Conservation (phyloP, 2,113 vertebrate genomes). For the Pygoscelis adeliae region DNA sequence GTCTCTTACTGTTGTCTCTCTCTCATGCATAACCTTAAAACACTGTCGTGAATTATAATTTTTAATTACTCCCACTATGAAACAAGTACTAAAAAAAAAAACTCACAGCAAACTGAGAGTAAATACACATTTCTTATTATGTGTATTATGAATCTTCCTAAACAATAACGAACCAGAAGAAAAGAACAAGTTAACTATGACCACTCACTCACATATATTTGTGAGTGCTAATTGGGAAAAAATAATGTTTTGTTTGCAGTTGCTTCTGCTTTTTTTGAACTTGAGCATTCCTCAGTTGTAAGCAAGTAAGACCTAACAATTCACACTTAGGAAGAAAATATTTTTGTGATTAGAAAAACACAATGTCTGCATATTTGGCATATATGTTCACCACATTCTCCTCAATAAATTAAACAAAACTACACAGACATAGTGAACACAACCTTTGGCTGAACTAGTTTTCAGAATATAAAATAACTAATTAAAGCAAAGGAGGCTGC, state of each 20-base stretch:
- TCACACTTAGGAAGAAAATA: conserved; percentile 50
- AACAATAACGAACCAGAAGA: not conserved
- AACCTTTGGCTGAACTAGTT: conserved; percentile 57
- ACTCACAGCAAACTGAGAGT: not conserved
- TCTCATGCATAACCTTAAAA: not conserved
- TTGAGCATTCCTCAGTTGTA: not conserved
- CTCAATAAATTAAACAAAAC: conserved; percentile 49
- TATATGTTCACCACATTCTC: conserved; percentile 23
- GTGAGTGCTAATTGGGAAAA: not conserved
- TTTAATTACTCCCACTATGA: not conserved
- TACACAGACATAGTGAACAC: not conserved
- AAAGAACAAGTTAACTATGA: not conserved
- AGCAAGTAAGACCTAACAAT: conserved; percentile 18
- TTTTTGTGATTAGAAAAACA: conserved; percentile 53
- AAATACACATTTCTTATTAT: not conserved
- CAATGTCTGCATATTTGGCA: conserved; percentile 36
- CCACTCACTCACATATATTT: not conserved
- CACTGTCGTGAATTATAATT: not conserved
- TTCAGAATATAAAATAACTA: conserved; percentile 20
- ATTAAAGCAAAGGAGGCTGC: conserved; percentile 16
- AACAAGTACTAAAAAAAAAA: not conserved
- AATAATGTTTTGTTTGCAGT: not conserved
- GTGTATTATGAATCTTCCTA: not conserved
- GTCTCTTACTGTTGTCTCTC: not conserved
- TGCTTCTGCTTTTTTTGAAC: not conserved